A percentile compares a stretch with the other conserved stretches of the same genome.
Evolutionary conservation across 2,113 vertebrate species (phyloP).

Genomic region (Oncorhynchus mykiss): DNA sequence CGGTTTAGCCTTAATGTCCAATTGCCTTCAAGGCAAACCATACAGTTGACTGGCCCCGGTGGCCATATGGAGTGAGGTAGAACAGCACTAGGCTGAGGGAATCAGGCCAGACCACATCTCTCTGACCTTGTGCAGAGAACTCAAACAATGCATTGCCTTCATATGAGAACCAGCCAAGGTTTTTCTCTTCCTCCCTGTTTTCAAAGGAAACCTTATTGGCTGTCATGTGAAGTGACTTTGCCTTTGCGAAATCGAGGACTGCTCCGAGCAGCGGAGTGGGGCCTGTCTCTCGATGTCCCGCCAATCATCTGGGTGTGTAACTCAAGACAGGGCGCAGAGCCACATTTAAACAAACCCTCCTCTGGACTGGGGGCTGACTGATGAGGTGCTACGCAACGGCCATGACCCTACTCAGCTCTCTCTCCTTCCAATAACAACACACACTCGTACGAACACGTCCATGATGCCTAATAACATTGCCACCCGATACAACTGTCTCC

Average conservation of each 20-base stretch:
- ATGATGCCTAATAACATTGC: conserved; percentile 49
- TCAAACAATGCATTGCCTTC: conserved; percentile 23
- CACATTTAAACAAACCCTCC: conserved; percentile 64
- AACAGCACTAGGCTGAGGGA: conserved; percentile 22
- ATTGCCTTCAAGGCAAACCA: conserved; percentile 45
- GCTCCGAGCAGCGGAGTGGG: conserved; percentile 31
- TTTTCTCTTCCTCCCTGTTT: conserved; percentile 21
- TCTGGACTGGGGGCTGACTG: conserved; percentile 62
- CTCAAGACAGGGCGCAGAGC: conserved; percentile 50
- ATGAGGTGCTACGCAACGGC: conserved; percentile 67
- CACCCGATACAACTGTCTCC: conserved; percentile 56
- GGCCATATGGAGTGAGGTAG: conserved; percentile 45
- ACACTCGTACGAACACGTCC: conserved; percentile 46
- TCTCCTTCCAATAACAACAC: conserved; percentile 60
- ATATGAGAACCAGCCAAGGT: conserved; percentile 17
- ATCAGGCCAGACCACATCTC: conserved; percentile 49
- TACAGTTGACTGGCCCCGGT: conserved; percentile 36
- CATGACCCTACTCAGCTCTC: conserved; percentile 58
- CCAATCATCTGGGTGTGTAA: conserved; percentile 63
- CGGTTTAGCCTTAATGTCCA: conserved; percentile 6
- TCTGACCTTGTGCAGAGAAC: conserved; percentile 45
- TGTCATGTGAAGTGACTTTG: conserved; percentile 48
- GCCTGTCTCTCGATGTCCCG: conserved; percentile 39
- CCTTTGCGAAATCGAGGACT: conserved; percentile 28
- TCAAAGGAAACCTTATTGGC: conserved; percentile 25